Base-by-base conservation (phyloP, 2,888 invertebrate genomes). In the Miltochrista miniata region DNA sequence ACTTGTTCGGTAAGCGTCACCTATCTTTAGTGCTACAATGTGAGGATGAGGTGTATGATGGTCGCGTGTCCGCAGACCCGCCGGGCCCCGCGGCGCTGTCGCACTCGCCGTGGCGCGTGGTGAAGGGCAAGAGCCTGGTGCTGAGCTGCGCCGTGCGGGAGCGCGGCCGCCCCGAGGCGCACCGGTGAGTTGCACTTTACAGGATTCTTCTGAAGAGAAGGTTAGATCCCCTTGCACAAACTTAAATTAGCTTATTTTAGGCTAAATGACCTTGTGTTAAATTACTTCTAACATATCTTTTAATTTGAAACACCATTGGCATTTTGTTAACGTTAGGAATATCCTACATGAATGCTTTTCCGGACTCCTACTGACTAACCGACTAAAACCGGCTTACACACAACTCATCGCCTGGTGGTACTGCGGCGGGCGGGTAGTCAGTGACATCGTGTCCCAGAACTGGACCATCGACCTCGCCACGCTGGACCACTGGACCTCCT, bases 401-500 rank as follows among this genome's bases (percentile, higher is more conserved):
- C 18, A 24, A 24, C 18, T 24, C 18, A 24, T 24, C 5, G 5
- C 1, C 69, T 94, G 95, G 45, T 98, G 97, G 97, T 93, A 94
- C 70, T 94, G 97, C 50, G 96, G 96, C 40, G 94, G 94, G 0
- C 94, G 96, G 42, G 92, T 94, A 13, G 93, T 97, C 24, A 93
- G 94, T 50, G 96, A 97, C 76, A 94, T 96, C 51, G 95, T 95
- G 29, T 94, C 95, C 4, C 93, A 95, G 59, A 95, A 95, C 72
- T 96, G 96, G 93, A 95, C 94, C 29, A 95, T 98, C 56, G 95
- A 95, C 59, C 96, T 96, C 0, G 97, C 97, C 11, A 95, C 96
- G 10, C 87, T 98, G 59, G 96, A 96, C 79, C 96, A 96, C 44
- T 94, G 97, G 58, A 96, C 96, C 70, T 97, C 97, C 92, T 98